These are phyloP conservation scores for Zapus hudsonius DNA, from an alignment of 2,113 vertebrate species.

Conservation along the genomic window DNA sequence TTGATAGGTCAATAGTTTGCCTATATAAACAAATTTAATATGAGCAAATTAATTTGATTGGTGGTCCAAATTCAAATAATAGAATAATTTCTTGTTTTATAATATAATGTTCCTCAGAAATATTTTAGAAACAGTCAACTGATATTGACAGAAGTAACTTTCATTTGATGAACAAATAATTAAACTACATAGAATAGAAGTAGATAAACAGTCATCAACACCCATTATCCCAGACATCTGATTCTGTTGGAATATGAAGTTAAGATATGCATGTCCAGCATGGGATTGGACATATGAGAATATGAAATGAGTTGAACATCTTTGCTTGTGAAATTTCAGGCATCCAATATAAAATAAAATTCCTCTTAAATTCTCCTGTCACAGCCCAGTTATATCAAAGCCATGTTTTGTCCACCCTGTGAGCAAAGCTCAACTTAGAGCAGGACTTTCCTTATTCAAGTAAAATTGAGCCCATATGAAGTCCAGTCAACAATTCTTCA, in stretches of 20 bases:
- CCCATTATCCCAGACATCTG: not conserved
- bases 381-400: not conserved
- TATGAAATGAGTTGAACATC: not conserved
- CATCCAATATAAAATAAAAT: not conserved
- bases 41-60: not conserved
- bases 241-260: not conserved
- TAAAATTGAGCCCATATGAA: not conserved
- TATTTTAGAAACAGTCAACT: not conserved
- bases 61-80: not conserved
- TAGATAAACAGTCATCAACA: not conserved
- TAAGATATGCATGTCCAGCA: not conserved
- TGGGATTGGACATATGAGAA: not conserved
- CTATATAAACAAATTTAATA: not conserved
- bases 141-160: not conserved
- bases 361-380: not conserved
- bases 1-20: not conserved
- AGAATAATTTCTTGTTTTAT: not conserved
- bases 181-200: not conserved
- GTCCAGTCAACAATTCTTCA: not conserved
- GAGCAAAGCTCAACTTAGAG: not conserved
- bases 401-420: not conserved
- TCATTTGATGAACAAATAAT: not conserved
- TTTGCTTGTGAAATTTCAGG: not conserved
- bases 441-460: not conserved
- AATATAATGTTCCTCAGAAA: not conserved